These are phyloP conservation scores for Acronicta alni DNA, from an alignment of 2,888 invertebrate species.

Conservation along the genomic window DNA sequence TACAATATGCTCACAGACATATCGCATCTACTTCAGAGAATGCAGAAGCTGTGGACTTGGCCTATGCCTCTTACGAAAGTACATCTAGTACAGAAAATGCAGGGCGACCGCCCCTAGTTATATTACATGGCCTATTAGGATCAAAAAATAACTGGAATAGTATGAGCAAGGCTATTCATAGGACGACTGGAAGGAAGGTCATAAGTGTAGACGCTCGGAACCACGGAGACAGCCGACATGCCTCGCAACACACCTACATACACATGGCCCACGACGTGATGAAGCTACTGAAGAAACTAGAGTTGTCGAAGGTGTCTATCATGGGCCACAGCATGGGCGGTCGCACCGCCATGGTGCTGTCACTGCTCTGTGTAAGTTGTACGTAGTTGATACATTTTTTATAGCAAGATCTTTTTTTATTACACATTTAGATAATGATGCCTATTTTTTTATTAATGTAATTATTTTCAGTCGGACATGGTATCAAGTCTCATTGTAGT, in stretches of 20 bases:
- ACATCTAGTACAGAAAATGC: slow-evolving; percentile 70
- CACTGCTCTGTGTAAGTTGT: slow-evolving; percentile 90
- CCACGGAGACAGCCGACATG: slow-evolving; percentile 98
- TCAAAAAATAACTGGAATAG: slow-evolving; percentile 98
- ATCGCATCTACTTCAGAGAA: slow-evolving; percentile 68
- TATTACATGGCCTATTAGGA: slow-evolving; percentile 97
- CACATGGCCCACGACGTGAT: slow-evolving; percentile 91
- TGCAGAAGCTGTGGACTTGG: slow-evolving; percentile 90
- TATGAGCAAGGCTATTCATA: slow-evolving; percentile 93
- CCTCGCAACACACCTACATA: slow-evolving; percentile 92
- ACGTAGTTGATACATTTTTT: slow-evolving; percentile 62
- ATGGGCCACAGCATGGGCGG: slow-evolving; percentile 99
- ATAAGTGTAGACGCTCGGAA: slow-evolving; percentile 97
- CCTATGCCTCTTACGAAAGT: slow-evolving; percentile 91
- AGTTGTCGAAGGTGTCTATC: slow-evolving; percentile 91
- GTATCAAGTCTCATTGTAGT: slow-evolving; percentile 92
- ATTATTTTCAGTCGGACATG: slow-evolving; percentile 86
- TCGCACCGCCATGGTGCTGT: slow-evolving; percentile 95
- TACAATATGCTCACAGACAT: slow-evolving; percentile 56
- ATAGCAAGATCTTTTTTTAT: neutral
- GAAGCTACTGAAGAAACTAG: slow-evolving; percentile 90
- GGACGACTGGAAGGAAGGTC: slow-evolving; percentile 92
- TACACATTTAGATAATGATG: neutral
- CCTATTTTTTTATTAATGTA: neutral
- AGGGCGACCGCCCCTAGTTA: slow-evolving; percentile 91